Evolutionary conservation across 2,113 vertebrate species (phyloP), one percentile per base, ranked within the genome.

Genomic region (Atractosteus spatula): DNA sequence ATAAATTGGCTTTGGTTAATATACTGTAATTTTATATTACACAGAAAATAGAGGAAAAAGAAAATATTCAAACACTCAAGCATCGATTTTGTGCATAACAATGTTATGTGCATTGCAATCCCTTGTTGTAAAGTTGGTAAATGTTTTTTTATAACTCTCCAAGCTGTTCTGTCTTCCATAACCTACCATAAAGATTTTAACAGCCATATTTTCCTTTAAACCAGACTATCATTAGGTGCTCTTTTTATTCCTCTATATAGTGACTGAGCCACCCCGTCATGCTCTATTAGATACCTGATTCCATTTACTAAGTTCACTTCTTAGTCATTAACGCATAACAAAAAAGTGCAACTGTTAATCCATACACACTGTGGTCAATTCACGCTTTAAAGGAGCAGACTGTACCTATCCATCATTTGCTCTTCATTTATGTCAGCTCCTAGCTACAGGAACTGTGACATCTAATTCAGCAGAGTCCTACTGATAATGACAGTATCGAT

Each of bases 401-500:
- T 61, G 55, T 78, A 75, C 76, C 75, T 64, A 77, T 84, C 74
- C 77, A 84, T 80, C 76, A 79, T 64, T 41, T 64, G 70, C 55
- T 17, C 74, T 83, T 77, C 79, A 79, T 66, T 78, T 74, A 73
- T 72, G 80, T 84, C 83, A 82, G 51, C 62, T 68, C 69, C 68
- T 70, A 82, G 81, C 79, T 79, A 80, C 75, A 6, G 65, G 76
- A 71, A 76, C 72, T 62, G 68, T 84, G 84, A 87, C 85, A 87
- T 85, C 82, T 83, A 82, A 88, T 90, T 88, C 83, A 85, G 80
- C 79, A 71, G 71, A 47, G 77, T 70, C 79, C 74, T 10, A 66
- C 73, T 77, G 81, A 82, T 90, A 86, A 88, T 87, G 79, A 76
- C 82, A 77, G 59, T 89, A 87, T 88, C 78, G 87, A 90, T 88